Conservation (phyloP, 2,888 invertebrate species). For the Sminthurinus aureus region DNA sequence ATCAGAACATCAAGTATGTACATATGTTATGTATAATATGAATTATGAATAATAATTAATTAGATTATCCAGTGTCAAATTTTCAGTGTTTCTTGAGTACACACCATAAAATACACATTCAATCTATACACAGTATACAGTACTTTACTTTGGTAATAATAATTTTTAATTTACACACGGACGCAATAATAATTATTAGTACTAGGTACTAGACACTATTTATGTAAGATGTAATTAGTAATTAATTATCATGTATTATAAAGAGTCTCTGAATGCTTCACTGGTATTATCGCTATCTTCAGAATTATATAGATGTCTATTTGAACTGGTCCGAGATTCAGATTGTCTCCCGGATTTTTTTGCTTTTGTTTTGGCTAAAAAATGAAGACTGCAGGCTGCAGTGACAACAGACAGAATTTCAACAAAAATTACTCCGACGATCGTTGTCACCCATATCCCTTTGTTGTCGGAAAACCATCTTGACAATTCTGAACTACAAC, state of each 20-base stretch:
- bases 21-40: too few species aligned
- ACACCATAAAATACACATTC: too few species aligned
- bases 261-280: constrained; percentile 58
- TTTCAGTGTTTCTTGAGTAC: too few species aligned
- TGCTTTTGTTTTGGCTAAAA: constrained; percentile 56
- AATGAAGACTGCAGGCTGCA: constrained; percentile 60
- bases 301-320: constrained; percentile 55
- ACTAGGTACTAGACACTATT: background rate
- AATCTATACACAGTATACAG: too few species aligned
- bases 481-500: constrained; percentile 18
- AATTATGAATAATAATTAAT: too few species aligned
- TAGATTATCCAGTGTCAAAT: too few species aligned
- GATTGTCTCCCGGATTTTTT: constrained; percentile 53
- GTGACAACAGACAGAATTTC: constrained; percentile 60
- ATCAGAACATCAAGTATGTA: too few species aligned
- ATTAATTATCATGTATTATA: constrained; percentile 23
- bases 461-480: constrained; percentile 60
- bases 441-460: constrained; percentile 61
- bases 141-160: too few species aligned
- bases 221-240: background rate
- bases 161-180: too few species aligned
- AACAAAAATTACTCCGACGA: constrained; percentile 60
- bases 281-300: constrained; percentile 59
- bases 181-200: background rate
- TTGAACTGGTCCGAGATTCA: constrained; percentile 58